Base-by-base conservation (phyloP, 2,113 vertebrate species). In the Scophthalmus maximus region DNA sequence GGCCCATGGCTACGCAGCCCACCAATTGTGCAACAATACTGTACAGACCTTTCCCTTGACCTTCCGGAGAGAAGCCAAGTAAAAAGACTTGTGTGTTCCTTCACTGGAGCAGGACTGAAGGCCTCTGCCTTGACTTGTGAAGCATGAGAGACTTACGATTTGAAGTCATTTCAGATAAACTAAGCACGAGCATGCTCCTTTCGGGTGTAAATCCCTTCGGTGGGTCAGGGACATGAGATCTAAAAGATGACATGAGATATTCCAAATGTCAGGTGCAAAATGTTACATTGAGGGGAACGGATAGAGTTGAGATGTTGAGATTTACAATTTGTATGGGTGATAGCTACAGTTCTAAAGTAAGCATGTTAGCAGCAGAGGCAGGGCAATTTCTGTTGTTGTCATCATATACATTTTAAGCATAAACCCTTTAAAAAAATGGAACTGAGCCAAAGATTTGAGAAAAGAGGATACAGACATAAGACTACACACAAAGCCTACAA, bases 21-120 rank as follows among this genome's bases (percentile, higher is more conserved):
- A 83, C 87, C 81, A 71, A 72, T 53, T 5, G 63, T 63, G 82
- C 76, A 88, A 87, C 82, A 87, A 84, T 69, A 89, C 76, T 77
- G 71, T 76, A 52, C 17, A 18, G 84, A 79, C 89, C 84, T 92
- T 89, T 90, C 87, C 77, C 88, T 92, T 68, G 87, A 91, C 88
- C 87, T 81, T 29, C 2, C 42, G 22, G 73, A 66, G 59, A 85
- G 51, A 71, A 52, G 55, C 66, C 51, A 72, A 73, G 47, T 38
- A 46, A 72, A 81, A 67, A 56, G 44, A 18, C 26, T 29, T 0
- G 52, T 49, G 57, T 46, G 29, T 59, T 62, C 69, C 66, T 57
- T 52, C 63, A n/a, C 50, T 1, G 18, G 22, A 40, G 7, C 15
- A 38, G 32, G 42, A 47, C 29, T 22, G 30, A 64, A 46, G 57